phyloP scores from a whole-genome alignment of 2,113 vertebrate species.

The Piprites chloris region DNA sequence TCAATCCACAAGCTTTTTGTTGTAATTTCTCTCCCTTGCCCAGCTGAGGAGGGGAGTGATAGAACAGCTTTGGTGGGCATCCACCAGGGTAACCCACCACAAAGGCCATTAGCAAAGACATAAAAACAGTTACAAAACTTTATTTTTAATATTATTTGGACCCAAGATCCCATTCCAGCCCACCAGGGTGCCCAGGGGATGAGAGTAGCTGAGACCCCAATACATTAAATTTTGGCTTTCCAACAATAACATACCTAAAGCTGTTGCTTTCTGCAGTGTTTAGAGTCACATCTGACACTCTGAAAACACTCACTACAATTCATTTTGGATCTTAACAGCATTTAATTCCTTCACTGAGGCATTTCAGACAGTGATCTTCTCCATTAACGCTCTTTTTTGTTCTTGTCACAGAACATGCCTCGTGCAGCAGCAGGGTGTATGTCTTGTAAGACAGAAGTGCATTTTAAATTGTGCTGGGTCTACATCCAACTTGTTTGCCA shows the following conservation, averaged over 20 bases:
- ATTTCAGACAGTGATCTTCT: not conserved
- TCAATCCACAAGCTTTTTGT: not conserved
- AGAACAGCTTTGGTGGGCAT: not conserved
- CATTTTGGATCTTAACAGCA: not conserved
- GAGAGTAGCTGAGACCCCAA: not conserved
- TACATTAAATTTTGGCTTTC: not conserved
- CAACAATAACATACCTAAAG: not conserved
- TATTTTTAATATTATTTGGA: not conserved
- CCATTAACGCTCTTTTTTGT: not conserved
- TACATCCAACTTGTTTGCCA: not conserved
- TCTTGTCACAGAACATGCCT: not conserved
- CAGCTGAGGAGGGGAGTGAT: not conserved
- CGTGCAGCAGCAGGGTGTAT: accelerated
- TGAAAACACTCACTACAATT: not conserved
- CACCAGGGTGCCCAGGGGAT: not conserved
- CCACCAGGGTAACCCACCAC: not conserved
- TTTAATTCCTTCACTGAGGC: not conserved
- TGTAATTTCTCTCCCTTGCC: not conserved
- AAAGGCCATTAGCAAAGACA: not conserved
- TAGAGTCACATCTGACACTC: not conserved
- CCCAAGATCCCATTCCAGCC: not conserved
- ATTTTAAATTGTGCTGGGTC: not conserved
- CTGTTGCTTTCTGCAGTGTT: not conserved
- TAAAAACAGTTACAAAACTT: not conserved
- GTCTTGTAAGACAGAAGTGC: not conserved